Base-by-base conservation (phyloP, 2,888 invertebrate species). In the Aspidiotus rigidus region DNA sequence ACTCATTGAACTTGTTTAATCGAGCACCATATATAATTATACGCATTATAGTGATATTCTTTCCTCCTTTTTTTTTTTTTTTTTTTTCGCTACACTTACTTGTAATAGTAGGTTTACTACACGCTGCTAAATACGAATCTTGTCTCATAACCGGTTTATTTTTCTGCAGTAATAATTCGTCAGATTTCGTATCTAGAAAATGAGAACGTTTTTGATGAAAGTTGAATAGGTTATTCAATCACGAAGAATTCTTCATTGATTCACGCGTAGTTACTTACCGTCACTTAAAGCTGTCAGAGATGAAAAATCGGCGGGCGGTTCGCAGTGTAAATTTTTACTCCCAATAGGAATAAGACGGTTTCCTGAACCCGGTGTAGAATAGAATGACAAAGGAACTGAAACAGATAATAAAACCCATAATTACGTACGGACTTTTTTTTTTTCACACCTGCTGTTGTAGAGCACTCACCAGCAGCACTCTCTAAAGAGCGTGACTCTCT, bases 311-410 rank as follows among this genome's bases (percentile, higher is more conserved):
- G 82, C 80, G 74, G 88, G 89, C 72, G 87, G 87, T 74, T 86
- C 86, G 78, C 88, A 88, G 80, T 89, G 89, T 75, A 89, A 83
- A 79, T 86, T 85, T 78, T 85, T 86, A 81, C 88, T 86, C 80
- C 89, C 89, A 75, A 87, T 84, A 77, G 88, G 86, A 81, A 87
- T 85, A 74, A 85, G 81, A 78, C 87, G 84, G 82, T 89, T 90
- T 77, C 88, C 88, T 74, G 86, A 86, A 77, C 86, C 81, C 16
- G 39, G 39, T 10, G 59, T 11, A 13, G 56, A 10, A 56, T 16
- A 56, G 17, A 16, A 56, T 16, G 17, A 10, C 28, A 28, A 28
- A 16, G 56, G 17, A 56, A 56, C 56, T 56, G 7, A 2, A 56
- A 56, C 10, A 16, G 11, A 28, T 28, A 28, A 28, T 28, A 49